A percentile compares a stretch with the other conserved stretches of the same genome.
These are phyloP conservation scores for Trematocara zebra DNA, from an alignment of 2,113 vertebrate species.

Conservation along the genomic window DNA sequence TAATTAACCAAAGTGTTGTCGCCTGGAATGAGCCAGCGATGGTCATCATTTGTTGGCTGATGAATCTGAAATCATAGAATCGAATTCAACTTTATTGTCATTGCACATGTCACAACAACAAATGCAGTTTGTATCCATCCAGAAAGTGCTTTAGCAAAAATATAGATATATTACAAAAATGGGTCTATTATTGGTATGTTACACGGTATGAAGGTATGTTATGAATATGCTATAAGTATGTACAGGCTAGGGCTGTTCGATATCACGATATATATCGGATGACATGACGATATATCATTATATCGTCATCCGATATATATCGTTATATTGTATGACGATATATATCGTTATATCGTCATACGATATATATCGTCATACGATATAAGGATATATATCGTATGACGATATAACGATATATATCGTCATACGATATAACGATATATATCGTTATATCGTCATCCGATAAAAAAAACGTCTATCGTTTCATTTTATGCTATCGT, in stretches of 20 bases:
- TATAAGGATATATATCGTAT: too few relatives aligned
- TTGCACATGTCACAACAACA: background rate
- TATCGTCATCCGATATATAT: too few relatives aligned
- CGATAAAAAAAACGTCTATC: too few relatives aligned
- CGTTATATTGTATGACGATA: too few relatives aligned
- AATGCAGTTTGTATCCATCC: background rate
- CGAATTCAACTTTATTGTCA: background rate
- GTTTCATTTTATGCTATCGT: too few relatives aligned
- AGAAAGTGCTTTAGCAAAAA: background rate
- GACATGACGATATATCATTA: too few relatives aligned
- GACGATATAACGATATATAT: too few relatives aligned
- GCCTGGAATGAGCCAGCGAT: fast-evolving
- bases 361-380: too few relatives aligned
- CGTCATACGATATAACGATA: too few relatives aligned
- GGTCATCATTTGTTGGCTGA: fast-evolving
- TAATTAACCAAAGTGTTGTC: background rate
- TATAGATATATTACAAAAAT: fast-evolving
- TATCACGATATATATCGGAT: too few relatives aligned
- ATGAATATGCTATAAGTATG: fast-evolving
- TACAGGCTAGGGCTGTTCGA: background rate
- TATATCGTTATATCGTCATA: too few relatives aligned
- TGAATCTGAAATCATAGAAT: background rate
- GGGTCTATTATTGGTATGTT: background rate
- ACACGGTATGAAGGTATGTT: background rate
- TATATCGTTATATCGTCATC: too few relatives aligned